These are phyloP conservation scores for Philotrypesis tridentata DNA, from an alignment of 1,140 invertebrate genomes.

Conservation along the genomic window DNA sequence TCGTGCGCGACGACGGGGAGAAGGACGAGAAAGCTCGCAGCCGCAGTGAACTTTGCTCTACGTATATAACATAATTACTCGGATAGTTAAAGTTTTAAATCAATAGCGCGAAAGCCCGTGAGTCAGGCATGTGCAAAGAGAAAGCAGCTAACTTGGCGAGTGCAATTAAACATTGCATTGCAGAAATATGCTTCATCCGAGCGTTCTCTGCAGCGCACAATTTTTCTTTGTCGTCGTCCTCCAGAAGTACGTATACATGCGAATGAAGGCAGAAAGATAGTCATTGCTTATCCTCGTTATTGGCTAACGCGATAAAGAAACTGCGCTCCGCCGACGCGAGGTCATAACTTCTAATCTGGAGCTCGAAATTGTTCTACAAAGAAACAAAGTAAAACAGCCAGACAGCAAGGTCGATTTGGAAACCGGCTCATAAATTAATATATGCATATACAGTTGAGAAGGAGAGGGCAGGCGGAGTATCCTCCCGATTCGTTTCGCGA, in stretches of 20 bases:
- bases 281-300: neutral
- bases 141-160: neutral
- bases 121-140: neutral
- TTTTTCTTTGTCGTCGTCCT: neutral
- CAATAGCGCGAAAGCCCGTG: neutral
- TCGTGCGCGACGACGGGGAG: neutral
- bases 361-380: neutral
- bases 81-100: neutral
- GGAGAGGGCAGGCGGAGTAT: neutral
- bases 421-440: neutral
- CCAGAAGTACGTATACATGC: neutral
- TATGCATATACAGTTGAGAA: neutral
- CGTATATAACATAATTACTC: neutral
- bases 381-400: neutral
- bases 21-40: neutral
- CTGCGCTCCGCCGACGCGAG: neutral
- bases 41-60: neutral
- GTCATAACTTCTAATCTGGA: neutral
- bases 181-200: neutral
- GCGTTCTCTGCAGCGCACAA: neutral
- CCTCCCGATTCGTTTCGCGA: constrained; percentile 18
- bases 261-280: neutral
- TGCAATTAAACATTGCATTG: neutral
- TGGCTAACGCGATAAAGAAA: neutral
- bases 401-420: neutral